Conservation (phyloP, 2,797 vertebrate species). For the Anas bernieri region DNA sequence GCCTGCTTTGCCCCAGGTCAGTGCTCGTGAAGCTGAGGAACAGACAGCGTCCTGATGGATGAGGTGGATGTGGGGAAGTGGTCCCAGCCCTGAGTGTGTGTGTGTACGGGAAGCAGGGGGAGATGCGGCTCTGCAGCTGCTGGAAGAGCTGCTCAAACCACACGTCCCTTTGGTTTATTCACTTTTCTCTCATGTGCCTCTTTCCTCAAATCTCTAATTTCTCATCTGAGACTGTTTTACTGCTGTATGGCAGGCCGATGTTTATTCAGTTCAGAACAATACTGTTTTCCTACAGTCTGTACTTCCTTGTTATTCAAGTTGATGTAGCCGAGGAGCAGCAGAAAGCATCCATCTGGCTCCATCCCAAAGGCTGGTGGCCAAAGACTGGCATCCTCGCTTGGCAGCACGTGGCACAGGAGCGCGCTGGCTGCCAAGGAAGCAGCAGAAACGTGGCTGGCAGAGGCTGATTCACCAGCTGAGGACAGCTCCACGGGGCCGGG, state of each 20-base stretch:
- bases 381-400: background rate
- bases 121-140: background rate
- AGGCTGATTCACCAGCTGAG: background rate
- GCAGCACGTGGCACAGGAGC: conserved; percentile 1
- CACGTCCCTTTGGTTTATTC: background rate
- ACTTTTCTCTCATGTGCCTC: rapidly evolving
- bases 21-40: background rate
- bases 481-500: background rate
- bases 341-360: conserved; percentile 11
- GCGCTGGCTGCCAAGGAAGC: background rate
- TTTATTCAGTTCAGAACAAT: background rate
- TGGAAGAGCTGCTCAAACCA: background rate
- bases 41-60: background rate
- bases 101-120: background rate
- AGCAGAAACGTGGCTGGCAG: background rate
- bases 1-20: background rate
- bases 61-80: background rate
- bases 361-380: conserved; percentile 38
- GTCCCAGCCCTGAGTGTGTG: background rate
- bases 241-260: background rate
- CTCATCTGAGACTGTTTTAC: background rate
- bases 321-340: background rate
- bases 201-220: background rate
- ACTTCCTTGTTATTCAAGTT: background rate
- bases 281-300: background rate